These are phyloP conservation scores for Saxidomus purpurata DNA, from an alignment of 1,140 invertebrate species.

Conservation along the genomic window DNA sequence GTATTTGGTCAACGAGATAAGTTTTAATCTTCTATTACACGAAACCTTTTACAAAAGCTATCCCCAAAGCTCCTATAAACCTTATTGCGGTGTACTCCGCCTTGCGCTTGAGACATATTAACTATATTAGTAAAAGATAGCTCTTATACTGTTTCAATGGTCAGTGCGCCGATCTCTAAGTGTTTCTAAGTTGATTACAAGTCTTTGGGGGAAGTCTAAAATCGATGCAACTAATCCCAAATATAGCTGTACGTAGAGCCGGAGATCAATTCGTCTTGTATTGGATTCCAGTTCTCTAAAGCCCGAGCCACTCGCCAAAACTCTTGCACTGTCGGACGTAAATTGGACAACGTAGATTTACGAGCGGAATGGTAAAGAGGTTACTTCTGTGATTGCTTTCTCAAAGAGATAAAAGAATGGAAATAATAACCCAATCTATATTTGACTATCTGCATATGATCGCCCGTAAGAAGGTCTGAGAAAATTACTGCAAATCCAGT, in stretches of 20 bases:
- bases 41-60: constrained; percentile 46
- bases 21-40: constrained; percentile 59
- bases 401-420: constrained; percentile 45
- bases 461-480: constrained; percentile 4
- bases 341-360: constrained; percentile 66
- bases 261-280: constrained; percentile 40
- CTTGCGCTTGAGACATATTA: constrained; percentile 12
- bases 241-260: constrained; percentile 5
- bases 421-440: constrained; percentile 46
- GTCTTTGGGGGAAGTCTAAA: constrained; percentile 44
- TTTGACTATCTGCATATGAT: constrained; percentile 54
- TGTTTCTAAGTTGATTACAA: constrained; percentile 64
- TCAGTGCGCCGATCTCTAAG: constrained; percentile 30
- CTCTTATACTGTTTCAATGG: constrained; percentile 12
- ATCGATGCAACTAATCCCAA: constrained; percentile 56
- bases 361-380: constrained; percentile 37
- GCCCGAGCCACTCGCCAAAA: constrained; percentile 28
- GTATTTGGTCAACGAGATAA: constrained; percentile 51
- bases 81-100: constrained; percentile 35
- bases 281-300: constrained; percentile 23
- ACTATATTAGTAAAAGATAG: constrained; percentile 46
- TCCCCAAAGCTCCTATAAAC: constrained; percentile 55
- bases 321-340: constrained; percentile 30
- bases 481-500: constrained; percentile 40
- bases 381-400: constrained; percentile 59